Conservation (phyloP, 2,888 invertebrate species). For the Buathra laborator region DNA sequence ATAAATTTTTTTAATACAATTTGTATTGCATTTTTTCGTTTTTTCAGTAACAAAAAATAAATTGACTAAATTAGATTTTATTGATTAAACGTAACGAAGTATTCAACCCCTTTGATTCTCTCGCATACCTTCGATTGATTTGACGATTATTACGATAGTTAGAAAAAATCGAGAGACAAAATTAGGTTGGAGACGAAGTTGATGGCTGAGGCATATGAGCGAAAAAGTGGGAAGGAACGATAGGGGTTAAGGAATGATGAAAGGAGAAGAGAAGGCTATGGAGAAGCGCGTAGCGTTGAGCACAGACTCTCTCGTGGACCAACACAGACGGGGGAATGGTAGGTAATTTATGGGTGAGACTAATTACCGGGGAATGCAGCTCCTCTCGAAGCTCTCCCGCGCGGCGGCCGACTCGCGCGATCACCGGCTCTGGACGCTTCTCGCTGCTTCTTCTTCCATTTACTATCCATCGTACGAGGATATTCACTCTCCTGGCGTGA, state of each 20-base stretch:
- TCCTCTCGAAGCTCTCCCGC: constrained; percentile 72
- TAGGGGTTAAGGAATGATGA: constrained; percentile 30
- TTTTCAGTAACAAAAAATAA: too few species aligned
- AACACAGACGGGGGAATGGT: constrained; percentile 81
- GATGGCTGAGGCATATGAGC: constrained; percentile 30
- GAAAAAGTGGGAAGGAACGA: constrained; percentile 54
- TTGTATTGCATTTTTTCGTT: too few species aligned
- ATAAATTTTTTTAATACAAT: too few species aligned
- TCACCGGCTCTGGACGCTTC: constrained; percentile 37
- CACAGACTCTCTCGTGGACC: constrained; percentile 74
- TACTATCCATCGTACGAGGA: neutral
- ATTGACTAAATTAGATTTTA: too few species aligned
- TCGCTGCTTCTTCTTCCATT: constrained; percentile 17
- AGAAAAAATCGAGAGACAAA: neutral
- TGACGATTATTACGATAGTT: constrained; percentile 5
- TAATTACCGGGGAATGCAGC: constrained; percentile 84
- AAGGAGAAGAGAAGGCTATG: constrained; percentile 46
- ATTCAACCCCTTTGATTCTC: neutral
- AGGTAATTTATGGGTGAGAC: constrained; percentile 84
- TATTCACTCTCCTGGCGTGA: too few species aligned
- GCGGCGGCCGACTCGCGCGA: constrained; percentile 62
- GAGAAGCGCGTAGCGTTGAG: constrained; percentile 51
- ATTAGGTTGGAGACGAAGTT: constrained; percentile 10
- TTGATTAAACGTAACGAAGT: neutral
- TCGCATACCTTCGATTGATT: neutral